Conservation (phyloP, 2,797 vertebrate genomes). For the Microctenopoma stevenorrisi region DNA sequence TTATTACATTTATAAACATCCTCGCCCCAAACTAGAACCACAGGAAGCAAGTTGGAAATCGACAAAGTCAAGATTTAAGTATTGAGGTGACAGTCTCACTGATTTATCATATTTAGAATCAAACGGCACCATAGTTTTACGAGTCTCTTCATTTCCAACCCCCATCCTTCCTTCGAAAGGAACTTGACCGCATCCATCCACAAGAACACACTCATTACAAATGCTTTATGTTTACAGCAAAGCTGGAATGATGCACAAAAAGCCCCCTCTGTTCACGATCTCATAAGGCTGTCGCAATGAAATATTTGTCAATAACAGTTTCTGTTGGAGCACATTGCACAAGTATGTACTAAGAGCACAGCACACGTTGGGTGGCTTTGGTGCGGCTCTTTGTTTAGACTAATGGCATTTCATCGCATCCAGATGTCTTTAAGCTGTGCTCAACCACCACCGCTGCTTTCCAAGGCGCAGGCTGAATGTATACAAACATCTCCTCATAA, state of each 20-base stretch:
- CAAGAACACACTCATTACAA: conserved; percentile 51
- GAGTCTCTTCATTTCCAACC: conserved; percentile 82
- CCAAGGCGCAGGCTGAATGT: conserved; percentile 82
- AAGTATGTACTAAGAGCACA: conserved; percentile 79
- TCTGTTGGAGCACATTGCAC: conserved; percentile 76
- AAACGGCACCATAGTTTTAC: conserved; percentile 42
- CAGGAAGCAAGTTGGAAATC: no score
- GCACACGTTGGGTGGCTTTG: conserved; percentile 83
- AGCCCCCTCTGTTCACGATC: conserved; percentile 40
- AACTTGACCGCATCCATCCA: conserved; percentile 47
- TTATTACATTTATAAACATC: no score
- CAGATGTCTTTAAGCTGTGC: conserved; percentile 88
- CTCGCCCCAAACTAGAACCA: no score
- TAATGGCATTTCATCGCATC: conserved; percentile 87
- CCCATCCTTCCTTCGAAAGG: conserved; percentile 77
- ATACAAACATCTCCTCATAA: conserved; percentile 87
- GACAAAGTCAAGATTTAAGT: neutral
- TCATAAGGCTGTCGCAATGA: conserved; percentile 75
- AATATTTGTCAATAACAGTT: conserved; percentile 84
- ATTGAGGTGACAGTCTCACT: no score
- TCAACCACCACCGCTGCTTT: conserved; percentile 77
- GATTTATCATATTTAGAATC: conserved; percentile 37
- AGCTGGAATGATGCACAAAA: conserved; percentile 50
- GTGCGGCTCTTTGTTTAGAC: conserved; percentile 85
- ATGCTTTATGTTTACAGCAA: conserved; percentile 69